These are phyloP conservation scores for Neosilurus hyrtlii DNA, from an alignment of 2,797 vertebrate species.

Conservation along the genomic window DNA sequence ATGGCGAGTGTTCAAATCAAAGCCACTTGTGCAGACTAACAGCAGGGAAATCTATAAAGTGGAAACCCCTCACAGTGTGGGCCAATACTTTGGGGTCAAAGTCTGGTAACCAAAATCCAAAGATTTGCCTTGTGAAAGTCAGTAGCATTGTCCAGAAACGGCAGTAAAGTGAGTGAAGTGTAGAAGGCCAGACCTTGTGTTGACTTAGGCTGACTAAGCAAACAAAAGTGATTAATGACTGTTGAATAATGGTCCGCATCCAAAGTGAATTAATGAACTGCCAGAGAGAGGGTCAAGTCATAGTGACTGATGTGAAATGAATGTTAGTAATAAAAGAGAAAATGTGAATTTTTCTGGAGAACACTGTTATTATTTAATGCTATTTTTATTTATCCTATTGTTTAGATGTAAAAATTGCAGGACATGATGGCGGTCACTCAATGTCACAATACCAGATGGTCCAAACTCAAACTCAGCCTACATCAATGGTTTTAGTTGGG, in stretches of 20 bases:
- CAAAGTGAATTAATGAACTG: neutral
- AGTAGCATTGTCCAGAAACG: slow-evolving; percentile 5
- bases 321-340: neutral
- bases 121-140: neutral
- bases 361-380: neutral
- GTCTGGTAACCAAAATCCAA: slow-evolving; percentile 1
- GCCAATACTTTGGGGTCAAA: slow-evolving; percentile 5
- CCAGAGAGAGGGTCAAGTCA: neutral
- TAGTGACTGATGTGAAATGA: neutral
- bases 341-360: neutral
- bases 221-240: slow-evolving; percentile 10
- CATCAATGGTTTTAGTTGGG: neutral
- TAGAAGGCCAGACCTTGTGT: neutral
- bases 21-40: slow-evolving; percentile 24
- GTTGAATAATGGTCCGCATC: neutral
- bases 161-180: neutral
- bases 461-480: neutral
- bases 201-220: neutral
- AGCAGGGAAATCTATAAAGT: slow-evolving; percentile 6
- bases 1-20: slow-evolving; percentile 19
- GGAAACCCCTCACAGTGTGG: neutral
- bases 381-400: neutral
- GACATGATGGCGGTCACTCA: neutral
- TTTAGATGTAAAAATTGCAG: neutral
- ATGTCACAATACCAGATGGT: neutral